Percentiles rank a stretch among this genome's conserved stretches.
These are phyloP conservation scores for Sebastes oblongus DNA, from an alignment of 2,797 vertebrate species.

Conservation along the genomic window DNA sequence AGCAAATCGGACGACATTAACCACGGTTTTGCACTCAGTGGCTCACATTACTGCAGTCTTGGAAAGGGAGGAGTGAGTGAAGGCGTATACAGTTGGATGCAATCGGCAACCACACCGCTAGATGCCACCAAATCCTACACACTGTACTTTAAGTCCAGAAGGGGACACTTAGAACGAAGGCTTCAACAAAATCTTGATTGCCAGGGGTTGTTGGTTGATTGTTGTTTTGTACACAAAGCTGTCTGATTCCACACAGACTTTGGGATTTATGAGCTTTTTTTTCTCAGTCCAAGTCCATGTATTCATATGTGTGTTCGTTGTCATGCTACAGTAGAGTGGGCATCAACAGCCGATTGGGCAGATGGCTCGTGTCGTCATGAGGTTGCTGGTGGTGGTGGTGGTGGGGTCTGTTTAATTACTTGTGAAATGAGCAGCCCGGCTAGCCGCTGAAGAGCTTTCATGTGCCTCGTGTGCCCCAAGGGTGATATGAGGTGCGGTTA, in stretches of 20 bases:
- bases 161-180: neutral
- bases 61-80: no score
- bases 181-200: neutral
- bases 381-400: conserved; percentile 60
- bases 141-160: neutral
- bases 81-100: no score
- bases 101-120: no score
- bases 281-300: neutral
- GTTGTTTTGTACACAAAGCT: neutral
- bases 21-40: no score
- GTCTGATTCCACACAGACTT: neutral
- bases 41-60: no score
- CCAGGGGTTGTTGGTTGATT: neutral
- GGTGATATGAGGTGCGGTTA: neutral
- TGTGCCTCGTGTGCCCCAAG: conserved; percentile 21
- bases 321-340: conserved; percentile 59
- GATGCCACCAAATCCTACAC: no score
- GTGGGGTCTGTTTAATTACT: conserved; percentile 91
- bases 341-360: conserved; percentile 86
- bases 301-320: neutral
- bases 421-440: conserved; percentile 87
- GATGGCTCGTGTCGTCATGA: conserved; percentile 89
- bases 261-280: neutral
- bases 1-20: rapidly evolving
- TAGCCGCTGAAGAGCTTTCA: conserved; percentile 80